phyloP scores from a whole-genome alignment of 1,140 invertebrate genomes.

The Macrocentrus cingulum region DNA sequence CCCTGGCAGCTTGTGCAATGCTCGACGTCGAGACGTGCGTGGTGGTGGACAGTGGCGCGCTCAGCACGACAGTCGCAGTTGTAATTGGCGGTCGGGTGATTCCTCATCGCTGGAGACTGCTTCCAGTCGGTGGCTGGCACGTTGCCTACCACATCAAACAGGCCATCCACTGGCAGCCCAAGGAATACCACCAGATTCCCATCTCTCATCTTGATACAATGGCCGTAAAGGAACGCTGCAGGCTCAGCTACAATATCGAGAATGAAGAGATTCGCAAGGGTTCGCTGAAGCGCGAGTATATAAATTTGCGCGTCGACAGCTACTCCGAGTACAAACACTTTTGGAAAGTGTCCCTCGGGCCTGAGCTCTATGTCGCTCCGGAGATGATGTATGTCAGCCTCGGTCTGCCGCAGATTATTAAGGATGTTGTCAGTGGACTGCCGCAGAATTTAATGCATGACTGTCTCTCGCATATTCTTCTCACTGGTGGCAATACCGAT shows the following conservation, averaged over 20 bases:
- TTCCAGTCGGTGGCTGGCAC: constrained; percentile 58
- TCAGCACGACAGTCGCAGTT: constrained; percentile 59
- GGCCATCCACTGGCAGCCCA: constrained; percentile 57
- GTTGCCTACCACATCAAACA: constrained; percentile 58
- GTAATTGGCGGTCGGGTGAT: constrained; percentile 57
- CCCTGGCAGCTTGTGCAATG: constrained; percentile 56
- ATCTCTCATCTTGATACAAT: constrained; percentile 56
- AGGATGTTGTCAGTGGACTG: constrained; percentile 54
- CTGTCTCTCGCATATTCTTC: constrained; percentile 56
- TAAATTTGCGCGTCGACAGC: constrained; percentile 52
- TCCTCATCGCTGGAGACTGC: constrained; percentile 51
- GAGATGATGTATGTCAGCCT: constrained; percentile 60
- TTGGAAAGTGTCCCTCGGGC: constrained; percentile 55
- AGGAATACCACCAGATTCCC: constrained; percentile 55
- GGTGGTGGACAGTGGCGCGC: constrained; percentile 58
- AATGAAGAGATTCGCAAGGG: constrained; percentile 46
- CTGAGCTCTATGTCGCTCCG: constrained; percentile 58
- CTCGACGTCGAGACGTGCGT: constrained; percentile 58
- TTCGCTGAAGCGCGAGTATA: constrained; percentile 44
- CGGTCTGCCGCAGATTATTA: constrained; percentile 55
- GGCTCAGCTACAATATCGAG: constrained; percentile 56
- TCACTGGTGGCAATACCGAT: constrained; percentile 61
- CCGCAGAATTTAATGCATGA: constrained; percentile 51
- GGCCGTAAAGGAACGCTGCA: constrained; percentile 56
- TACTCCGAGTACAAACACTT: constrained; percentile 52